Percentiles rank a stretch among this genome's conserved stretches.
These are phyloP conservation scores for Troides helena DNA, from an alignment of 2,888 invertebrate genomes.

Conservation along the genomic window DNA sequence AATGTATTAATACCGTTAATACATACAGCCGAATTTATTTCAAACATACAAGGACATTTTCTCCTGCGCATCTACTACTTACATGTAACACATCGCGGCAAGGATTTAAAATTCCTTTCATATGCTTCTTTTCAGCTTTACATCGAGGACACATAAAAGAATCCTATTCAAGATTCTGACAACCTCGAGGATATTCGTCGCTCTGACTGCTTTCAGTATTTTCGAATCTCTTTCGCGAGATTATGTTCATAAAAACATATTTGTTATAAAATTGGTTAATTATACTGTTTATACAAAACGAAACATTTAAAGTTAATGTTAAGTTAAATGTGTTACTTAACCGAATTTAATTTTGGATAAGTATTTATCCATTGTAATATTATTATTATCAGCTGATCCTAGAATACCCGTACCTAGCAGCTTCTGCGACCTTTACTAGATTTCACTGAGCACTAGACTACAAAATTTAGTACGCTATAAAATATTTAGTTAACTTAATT, in stretches of 20 bases:
- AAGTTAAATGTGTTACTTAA: neutral
- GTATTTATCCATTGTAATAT: no score
- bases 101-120: conserved; percentile 26
- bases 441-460: no score
- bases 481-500: no score
- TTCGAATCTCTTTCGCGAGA: conserved; percentile 3
- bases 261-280: neutral
- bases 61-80: neutral
- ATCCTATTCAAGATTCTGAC: conserved; percentile 16
- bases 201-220: conserved; percentile 8
- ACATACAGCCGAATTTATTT: neutral
- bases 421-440: no score
- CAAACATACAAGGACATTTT: neutral
- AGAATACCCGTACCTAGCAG: no score
- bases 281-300: neutral
- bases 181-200: conserved; percentile 16
- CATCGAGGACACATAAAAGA: conserved; percentile 19
- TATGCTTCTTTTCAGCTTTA: conserved; percentile 20
- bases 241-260: neutral
- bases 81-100: neutral
- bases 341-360: neutral
- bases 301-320: neutral
- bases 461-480: no score
- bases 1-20: no score
- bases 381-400: no score